Conservation (phyloP, 2,797 vertebrate genomes). For the Ptychobarbus kaznakovi region DNA sequence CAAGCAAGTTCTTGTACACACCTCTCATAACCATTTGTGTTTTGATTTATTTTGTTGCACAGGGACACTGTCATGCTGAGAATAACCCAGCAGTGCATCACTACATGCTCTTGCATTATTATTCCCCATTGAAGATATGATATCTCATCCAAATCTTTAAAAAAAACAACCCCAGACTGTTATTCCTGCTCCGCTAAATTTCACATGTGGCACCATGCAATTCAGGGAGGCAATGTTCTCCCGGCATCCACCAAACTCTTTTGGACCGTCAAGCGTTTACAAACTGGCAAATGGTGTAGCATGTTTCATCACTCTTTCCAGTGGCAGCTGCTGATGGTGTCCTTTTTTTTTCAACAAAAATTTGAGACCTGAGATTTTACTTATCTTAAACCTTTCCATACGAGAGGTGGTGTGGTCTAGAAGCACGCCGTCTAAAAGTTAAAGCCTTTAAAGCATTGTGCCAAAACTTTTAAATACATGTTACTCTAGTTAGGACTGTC, state of each 20-base stretch:
- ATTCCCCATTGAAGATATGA: neutral
- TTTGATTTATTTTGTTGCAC: neutral
- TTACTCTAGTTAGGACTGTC: neutral
- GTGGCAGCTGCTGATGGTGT: conserved; percentile 16
- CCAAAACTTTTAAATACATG: neutral
- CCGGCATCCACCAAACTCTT: conserved; percentile 1
- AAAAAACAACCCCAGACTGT: neutral
- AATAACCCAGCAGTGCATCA: neutral
- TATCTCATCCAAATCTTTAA: neutral
- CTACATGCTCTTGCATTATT: neutral
- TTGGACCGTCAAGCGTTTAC: neutral
- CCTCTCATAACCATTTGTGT: neutral
- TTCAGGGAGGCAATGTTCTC: conserved; percentile 25
- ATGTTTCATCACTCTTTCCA: conserved; percentile 35
- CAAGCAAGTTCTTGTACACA: neutral
- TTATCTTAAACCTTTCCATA: neutral
- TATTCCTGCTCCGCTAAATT: conserved; percentile 6
- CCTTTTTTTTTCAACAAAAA: neutral
- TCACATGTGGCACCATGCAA: conserved; percentile 13
- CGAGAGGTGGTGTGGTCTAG: neutral
- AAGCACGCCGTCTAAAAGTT: no score
- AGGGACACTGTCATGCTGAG: neutral
- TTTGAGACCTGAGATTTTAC: neutral
- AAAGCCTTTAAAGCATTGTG: neutral
- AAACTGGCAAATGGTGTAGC: neutral